Percentiles rank a stretch among this genome's conserved stretches.
Evolutionary conservation across 2,888 invertebrate genomes (phyloP).

Genomic region (Spodoptera exigua): DNA sequence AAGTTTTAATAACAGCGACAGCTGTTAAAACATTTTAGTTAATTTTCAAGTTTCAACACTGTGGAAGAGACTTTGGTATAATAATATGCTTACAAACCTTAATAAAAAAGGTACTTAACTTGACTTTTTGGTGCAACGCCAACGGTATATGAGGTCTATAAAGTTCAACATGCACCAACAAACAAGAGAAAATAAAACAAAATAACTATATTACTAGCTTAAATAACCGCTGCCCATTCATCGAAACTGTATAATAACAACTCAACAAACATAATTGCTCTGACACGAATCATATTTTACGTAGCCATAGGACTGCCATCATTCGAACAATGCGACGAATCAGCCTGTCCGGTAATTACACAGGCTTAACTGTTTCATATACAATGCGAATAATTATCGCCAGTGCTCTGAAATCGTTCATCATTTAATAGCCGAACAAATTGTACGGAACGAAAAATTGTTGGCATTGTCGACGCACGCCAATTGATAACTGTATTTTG

Average conservation of each 20-base stretch:
- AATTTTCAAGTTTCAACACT: too few relatives aligned
- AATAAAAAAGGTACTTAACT: too few relatives aligned
- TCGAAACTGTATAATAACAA: conserved; percentile 55
- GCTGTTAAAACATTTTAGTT: too few relatives aligned
- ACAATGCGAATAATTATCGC: conserved; percentile 86
- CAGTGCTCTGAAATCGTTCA: conserved; percentile 80
- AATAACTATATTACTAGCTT: conserved; percentile 48
- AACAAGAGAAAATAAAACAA: conserved; percentile 22
- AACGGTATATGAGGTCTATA: too few relatives aligned
- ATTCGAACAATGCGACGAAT: conserved; percentile 86
- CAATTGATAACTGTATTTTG: conserved; percentile 39
- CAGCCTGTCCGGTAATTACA: conserved; percentile 80
- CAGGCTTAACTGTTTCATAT: conserved; percentile 82
- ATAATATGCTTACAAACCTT: too few relatives aligned
- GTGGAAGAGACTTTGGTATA: too few relatives aligned
- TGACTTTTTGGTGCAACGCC: too few relatives aligned
- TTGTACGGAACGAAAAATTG: conserved; percentile 65
- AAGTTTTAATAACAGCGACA: too few relatives aligned
- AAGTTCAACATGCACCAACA: not conserved
- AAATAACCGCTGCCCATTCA: conserved; percentile 46
- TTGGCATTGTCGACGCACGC: conserved; percentile 35
- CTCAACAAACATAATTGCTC: conserved; percentile 55
- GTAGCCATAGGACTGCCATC: conserved; percentile 67
- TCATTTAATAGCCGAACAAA: conserved; percentile 77
- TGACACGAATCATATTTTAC: conserved; percentile 61